A percentile compares a stretch with the other conserved stretches of the same genome.
Conservation (phyloP, 1,140 invertebrate species). For the Diorhabda elongata region DNA sequence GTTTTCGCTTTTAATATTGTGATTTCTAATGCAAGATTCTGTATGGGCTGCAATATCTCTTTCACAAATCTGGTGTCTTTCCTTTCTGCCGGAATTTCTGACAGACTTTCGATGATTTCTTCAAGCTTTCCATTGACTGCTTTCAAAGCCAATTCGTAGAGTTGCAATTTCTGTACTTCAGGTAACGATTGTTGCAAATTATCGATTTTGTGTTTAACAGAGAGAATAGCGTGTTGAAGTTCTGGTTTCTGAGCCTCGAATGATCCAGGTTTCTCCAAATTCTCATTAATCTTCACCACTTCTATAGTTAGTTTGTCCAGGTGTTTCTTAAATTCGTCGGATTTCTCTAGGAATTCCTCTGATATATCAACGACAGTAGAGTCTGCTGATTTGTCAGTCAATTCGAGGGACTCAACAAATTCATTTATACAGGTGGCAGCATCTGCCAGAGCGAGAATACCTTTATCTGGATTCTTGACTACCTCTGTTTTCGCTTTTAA, state of each 20-base stretch:
- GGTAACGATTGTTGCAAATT: background rate
- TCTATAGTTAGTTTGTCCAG: background rate
- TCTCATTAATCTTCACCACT: background rate
- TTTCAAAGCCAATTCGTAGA: background rate
- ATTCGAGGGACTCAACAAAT: background rate
- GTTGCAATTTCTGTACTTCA: conserved; percentile 8
- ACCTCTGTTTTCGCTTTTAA: background rate
- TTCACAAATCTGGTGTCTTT: background rate
- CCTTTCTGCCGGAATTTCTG: background rate
- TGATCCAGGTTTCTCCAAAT: conserved; percentile 17
- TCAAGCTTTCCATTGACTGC: background rate
- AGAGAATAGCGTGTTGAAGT: conserved; percentile 18
- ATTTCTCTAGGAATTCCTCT: background rate
- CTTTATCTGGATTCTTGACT: background rate
- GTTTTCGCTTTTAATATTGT: background rate
- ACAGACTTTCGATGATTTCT: conserved; percentile 13
- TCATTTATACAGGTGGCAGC: background rate
- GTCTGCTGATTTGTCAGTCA: background rate
- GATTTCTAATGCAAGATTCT: background rate
- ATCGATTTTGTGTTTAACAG: background rate
- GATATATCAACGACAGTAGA: background rate
- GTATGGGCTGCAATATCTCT: background rate
- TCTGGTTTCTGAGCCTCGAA: conserved; percentile 20
- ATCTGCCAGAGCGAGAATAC: background rate
- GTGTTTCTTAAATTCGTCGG: background rate